Evolutionary conservation across 2,888 invertebrate genomes (phyloP).

Genomic region (Mythimna lalbum): DNA sequence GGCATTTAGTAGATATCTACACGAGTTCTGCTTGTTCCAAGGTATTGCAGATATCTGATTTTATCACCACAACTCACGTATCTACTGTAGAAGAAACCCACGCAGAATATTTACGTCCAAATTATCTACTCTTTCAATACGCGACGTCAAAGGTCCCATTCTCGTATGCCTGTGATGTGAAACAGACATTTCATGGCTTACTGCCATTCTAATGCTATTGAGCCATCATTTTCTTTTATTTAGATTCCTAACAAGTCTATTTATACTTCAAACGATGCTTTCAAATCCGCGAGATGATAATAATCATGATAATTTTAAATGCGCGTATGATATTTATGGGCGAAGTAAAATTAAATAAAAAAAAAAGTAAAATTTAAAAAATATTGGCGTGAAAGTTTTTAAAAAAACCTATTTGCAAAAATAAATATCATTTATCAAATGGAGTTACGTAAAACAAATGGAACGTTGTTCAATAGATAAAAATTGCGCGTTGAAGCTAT

Average conservation of each 20-base stretch:
- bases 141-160: conserved; percentile 23
- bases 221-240: conserved; percentile 20
- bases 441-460: conserved; percentile 31
- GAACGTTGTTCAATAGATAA: conserved; percentile 29
- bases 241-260: conserved; percentile 26
- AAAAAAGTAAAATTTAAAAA: too few species aligned
- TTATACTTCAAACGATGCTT: conserved; percentile 34
- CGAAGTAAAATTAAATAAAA: conserved; percentile 18
- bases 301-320: conserved; percentile 22
- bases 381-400: too few species aligned
- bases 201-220: conserved; percentile 32
- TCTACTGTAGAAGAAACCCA: background rate
- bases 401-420: too few species aligned
- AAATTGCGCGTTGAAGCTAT: conserved; percentile 18
- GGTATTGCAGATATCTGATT: background rate
- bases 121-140: conserved; percentile 17
- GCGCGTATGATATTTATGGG: conserved; percentile 23
- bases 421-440: too few species aligned
- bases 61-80: background rate
- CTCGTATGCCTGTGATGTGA: conserved; percentile 12
- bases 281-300: conserved; percentile 18
- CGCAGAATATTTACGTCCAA: conserved; percentile 5
- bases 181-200: conserved; percentile 43
- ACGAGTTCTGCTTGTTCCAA: background rate
- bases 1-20: background rate